Evolutionary conservation across 2,113 vertebrate species (phyloP).

Genomic region (Eurypyga helias): DNA sequence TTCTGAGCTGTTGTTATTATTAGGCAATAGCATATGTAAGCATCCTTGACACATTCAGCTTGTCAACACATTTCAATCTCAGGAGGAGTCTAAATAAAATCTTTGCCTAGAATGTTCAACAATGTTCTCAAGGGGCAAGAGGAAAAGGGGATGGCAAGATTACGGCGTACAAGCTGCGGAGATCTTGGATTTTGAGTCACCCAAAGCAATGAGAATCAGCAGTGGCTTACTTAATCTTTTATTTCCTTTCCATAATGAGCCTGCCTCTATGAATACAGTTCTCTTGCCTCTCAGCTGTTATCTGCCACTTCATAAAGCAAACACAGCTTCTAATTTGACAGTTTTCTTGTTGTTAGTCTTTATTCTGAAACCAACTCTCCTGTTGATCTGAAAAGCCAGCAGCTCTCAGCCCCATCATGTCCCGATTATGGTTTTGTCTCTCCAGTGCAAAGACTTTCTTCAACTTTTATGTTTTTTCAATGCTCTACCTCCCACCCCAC

Average conservation of each 20-base stretch:
- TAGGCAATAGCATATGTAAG: conserved; percentile 5
- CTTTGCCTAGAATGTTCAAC: conserved; percentile 9
- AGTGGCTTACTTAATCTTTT: conserved; percentile 60
- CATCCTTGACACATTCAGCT: conserved; percentile 20
- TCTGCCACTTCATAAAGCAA: conserved; percentile 68
- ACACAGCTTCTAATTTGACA: conserved; percentile 46
- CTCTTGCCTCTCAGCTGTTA: conserved; percentile 56
- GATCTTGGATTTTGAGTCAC: conserved; percentile 53
- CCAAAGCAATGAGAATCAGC: conserved; percentile 54
- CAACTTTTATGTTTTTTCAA: not conserved
- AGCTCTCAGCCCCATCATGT: conserved; percentile 10
- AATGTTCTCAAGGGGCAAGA: not conserved
- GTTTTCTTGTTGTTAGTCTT: conserved; percentile 22
- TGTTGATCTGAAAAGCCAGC: conserved; percentile 14
- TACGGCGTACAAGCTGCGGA: not conserved
- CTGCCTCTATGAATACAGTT: conserved; percentile 50
- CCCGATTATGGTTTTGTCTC: not conserved
- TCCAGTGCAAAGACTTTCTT: not conserved
- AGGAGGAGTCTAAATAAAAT: conserved; percentile 21
- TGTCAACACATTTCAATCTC: conserved; percentile 55
- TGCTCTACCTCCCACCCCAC: not conserved
- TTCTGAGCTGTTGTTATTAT: conserved; percentile 13
- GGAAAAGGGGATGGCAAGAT: not conserved
- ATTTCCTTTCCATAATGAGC: conserved; percentile 70
- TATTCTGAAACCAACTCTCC: conserved; percentile 48